Evolutionary conservation across 92 coral and sea anemone genomes (phyloP), one percentile per base, ranked within the genome.

Genomic region (Epizoanthus ramosus): DNA sequence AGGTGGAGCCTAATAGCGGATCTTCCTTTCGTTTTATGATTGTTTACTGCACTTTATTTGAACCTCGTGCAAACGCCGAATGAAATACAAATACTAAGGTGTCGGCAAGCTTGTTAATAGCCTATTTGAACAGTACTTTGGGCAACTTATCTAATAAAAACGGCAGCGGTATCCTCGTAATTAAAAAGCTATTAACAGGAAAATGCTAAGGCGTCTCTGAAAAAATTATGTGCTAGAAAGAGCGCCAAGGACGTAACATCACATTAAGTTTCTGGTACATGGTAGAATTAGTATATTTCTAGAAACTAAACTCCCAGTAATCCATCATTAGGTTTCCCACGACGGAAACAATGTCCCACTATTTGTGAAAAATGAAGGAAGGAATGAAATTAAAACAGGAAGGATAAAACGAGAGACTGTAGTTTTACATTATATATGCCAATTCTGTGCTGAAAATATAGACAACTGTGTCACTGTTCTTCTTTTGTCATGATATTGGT

Each of bases 111-210:
- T 43, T 41, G 71, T 77, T 77, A 77, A 77, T 77, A 57, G 71
- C 58, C 82, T 37, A 77, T 77, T 77, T 77, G 71, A 77, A 59
- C 71, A 77, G 47, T 77, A 77, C 82, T 77, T 77, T n/a, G 47
- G 71, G 82, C 82, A 61, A 77, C 71, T 77, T 43, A 77, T 77
- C 82, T 77, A 52, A 60, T 61, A 43, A 75, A 75, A 35, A 60
- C 54, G 71, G 82, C 82, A 61, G 64, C 64, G 71, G 82, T 57
- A 77, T 77, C 82, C 82, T 61, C 41, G 82, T 63, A 61, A 77
- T 77, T 77, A 77, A 77, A 77, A 77, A 77, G 58, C 82, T 77
- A 77, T 77, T 77, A 77, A 77, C 53, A 5, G 37, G 82, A 77
- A 61, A 77, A 63, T 13, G 61, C 71, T 57, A 61, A 65, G 24